A percentile compares a stretch with the other conserved stretches of the same genome.
Evolutionary conservation across 2,888 invertebrate species (phyloP).

Genomic region (Drosophila diplacantha): DNA sequence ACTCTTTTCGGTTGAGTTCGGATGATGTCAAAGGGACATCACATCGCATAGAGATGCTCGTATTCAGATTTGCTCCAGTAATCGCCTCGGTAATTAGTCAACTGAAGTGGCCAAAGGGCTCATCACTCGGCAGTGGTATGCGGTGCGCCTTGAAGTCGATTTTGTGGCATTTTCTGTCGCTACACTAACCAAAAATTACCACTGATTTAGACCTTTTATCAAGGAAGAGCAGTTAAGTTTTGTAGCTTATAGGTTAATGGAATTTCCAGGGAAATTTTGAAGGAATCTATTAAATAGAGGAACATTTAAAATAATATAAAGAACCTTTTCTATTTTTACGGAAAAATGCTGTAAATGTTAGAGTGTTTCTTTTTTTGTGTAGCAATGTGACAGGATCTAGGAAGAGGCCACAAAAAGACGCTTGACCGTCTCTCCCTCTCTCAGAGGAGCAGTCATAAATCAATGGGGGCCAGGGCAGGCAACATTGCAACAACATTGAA

Average conservation of each 20-base stretch:
- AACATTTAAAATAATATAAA: no score
- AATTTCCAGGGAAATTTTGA: no score
- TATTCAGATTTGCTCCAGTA: conserved; percentile 20
- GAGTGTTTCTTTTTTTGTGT: background rate
- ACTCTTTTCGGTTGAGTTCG: conserved; percentile 2
- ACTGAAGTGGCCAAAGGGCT: conserved; percentile 60
- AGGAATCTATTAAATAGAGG: no score
- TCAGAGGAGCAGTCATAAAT: conserved; percentile 49
- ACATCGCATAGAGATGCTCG: background rate
- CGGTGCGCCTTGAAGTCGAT: conserved; percentile 53
- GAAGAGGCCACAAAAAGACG: conserved; percentile 43
- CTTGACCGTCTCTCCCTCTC: conserved; percentile 56
- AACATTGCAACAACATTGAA: conserved; percentile 15
- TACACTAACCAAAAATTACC: background rate
- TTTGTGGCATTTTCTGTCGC: background rate
- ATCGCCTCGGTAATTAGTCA: conserved; percentile 59
- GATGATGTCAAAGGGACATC: conserved; percentile 18
- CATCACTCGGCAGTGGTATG: conserved; percentile 50
- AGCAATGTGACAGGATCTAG: conserved; percentile 36
- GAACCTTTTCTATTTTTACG: no score
- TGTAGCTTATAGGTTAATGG: no score
- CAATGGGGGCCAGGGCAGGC: conserved; percentile 35
- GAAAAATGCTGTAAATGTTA: no score
- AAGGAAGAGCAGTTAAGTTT: no score
- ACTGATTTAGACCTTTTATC: background rate